Evolutionary conservation across 37 sponge, comb jelly and placozoan genomes (phyloP), one percentile per base, ranked within the genome.

Genomic region (Geodia barretti): DNA sequence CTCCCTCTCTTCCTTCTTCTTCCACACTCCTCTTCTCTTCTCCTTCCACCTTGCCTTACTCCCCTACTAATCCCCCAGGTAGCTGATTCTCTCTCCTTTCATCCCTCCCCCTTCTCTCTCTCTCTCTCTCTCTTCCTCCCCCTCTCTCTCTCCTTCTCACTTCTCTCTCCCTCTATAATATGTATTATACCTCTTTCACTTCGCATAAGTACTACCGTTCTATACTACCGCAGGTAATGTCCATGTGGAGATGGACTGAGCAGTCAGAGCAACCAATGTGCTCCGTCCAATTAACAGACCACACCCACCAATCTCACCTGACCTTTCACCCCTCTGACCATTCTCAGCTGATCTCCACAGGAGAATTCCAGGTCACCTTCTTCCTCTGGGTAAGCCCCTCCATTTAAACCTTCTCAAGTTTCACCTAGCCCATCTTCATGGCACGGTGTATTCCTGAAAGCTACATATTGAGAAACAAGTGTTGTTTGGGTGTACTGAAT

Each of bases 231-330:
- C 42, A 92, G 92, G 75, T 64, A 23, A 69, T 95, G 39, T 85
- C 82, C 68, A 73, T 97, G 58, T 97, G 95, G 95, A 91, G 94
- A 24, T 97, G 98, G 98, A 94, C 93, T 20, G 23, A 82, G 14
- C 91, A 86, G 40, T 80, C 77, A 36, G 89, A 94, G 30, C 63
- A 23, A 0, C 93, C 95, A 28, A 41, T 95, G 33, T 82, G 82
- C 60, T 73, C 61, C 4, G 38, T 72, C 35, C 39, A 64, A 28
- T 76, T 92, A 3, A 74, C 77, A 0, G 79, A 90, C 67, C 62
- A 42, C 47, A 75, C 63, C 41, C 43, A 68, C 38, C 84, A 95
- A 84, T 79, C 81, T 58, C 63, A 64, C 60, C 68, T 97, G 26
- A 60, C 78, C 23, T 97, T 97, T 39, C 80, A 84, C 76, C 85